A percentile compares a stretch with the other conserved stretches of the same genome.
Evolutionary conservation across 1,140 invertebrate genomes (phyloP).

Genomic region (Helicoverpa zea): DNA sequence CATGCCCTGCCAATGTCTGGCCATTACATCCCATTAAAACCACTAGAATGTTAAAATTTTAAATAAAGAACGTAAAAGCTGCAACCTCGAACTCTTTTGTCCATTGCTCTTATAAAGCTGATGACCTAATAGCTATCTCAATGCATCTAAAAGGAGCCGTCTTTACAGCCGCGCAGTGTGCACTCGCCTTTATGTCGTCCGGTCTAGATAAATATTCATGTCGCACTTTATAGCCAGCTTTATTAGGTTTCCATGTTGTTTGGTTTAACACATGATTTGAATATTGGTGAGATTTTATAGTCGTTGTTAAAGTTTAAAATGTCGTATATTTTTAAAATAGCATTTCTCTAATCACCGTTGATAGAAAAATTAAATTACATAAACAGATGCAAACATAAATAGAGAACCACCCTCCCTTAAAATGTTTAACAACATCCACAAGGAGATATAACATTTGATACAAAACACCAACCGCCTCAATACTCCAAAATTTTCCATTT

Average conservation of each 20-base stretch:
- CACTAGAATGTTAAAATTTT: not conserved
- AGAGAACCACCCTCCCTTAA: too few species aligned
- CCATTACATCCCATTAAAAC: not conserved
- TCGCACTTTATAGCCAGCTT: slow-evolving; percentile 23
- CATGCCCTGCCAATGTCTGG: not conserved
- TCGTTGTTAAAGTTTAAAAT: not conserved
- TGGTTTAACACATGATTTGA: not conserved
- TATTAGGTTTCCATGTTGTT: slow-evolving; percentile 30
- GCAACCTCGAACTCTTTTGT: not conserved
- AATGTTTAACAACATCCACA: too few species aligned
- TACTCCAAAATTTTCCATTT: not conserved
- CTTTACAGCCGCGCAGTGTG: slow-evolving; percentile 2
- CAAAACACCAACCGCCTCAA: not conserved
- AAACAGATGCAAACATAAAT: too few species aligned
- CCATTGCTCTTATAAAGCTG: slow-evolving; percentile 1
- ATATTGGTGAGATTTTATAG: slow-evolving; percentile 11
- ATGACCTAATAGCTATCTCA: slow-evolving; percentile 18
- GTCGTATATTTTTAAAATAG: too few species aligned
- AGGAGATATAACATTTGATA: not conserved
- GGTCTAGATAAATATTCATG: slow-evolving; percentile 35
- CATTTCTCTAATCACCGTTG: too few species aligned
- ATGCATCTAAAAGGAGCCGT: slow-evolving; percentile 1
- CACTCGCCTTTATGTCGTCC: slow-evolving; percentile 20
- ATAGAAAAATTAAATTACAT: too few species aligned
- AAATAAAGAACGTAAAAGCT: not conserved